Percentiles rank a stretch among this genome's conserved stretches.
Conservation (phyloP, 2,113 vertebrate species). For the Hystrix cristata region DNA sequence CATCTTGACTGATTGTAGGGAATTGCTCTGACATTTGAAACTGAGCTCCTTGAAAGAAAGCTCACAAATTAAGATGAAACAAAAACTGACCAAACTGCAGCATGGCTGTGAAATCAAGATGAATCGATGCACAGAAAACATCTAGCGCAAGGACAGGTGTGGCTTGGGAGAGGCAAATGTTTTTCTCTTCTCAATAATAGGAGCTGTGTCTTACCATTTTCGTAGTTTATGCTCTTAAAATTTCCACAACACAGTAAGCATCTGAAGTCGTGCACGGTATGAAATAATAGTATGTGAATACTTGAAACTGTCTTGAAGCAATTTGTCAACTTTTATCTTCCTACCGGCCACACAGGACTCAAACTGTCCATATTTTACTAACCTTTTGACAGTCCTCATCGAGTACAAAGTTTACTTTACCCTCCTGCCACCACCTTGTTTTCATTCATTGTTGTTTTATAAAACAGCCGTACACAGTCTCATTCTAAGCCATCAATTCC, state of each 20-base stretch:
- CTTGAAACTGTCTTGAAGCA: not conserved
- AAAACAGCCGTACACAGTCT: not conserved
- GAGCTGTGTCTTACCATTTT: not conserved
- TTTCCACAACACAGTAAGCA: not conserved
- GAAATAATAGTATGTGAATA: not conserved
- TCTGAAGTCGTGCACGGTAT: not conserved
- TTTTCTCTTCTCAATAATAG: not conserved
- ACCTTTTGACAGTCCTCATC: rapidly evolving
- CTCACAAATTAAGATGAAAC: conserved; percentile 11
- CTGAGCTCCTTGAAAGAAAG: not conserved
- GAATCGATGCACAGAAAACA: not conserved
- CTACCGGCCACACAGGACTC: too few species aligned
- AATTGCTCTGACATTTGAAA: conserved; percentile 3
- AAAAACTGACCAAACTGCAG: not conserved
- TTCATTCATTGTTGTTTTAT: not conserved
- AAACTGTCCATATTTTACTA: not conserved
- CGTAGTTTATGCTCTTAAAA: not conserved
- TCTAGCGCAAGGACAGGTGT: not conserved
- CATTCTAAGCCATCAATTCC: not conserved
- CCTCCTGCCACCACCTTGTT: too few species aligned
- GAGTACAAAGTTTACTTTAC: not conserved
- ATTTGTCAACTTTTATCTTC: not conserved
- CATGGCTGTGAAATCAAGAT: not conserved
- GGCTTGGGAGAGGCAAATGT: not conserved
- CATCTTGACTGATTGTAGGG: not conserved